Percentiles rank a stretch among this genome's conserved stretches.
Evolutionary conservation across 2,113 vertebrate species (phyloP).

Genomic region (Nerophis lumbriciformis): DNA sequence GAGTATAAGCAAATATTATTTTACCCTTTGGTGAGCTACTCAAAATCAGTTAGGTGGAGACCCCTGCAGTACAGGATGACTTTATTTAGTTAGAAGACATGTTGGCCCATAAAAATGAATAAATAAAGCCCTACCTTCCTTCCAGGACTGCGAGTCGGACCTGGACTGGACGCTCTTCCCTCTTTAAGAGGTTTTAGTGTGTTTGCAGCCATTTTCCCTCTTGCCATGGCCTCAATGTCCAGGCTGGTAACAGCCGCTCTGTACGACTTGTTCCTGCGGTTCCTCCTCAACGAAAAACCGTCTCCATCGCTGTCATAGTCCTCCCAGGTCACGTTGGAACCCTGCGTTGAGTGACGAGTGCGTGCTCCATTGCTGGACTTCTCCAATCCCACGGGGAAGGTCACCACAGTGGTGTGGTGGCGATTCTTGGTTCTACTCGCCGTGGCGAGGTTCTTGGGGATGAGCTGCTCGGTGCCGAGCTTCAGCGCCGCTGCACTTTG

Average conservation of each 20-base stretch:
- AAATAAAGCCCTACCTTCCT: conserved; percentile 52
- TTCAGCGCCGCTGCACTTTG: conserved; percentile 75
- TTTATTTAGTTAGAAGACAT: background rate
- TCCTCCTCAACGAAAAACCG: conserved; percentile 67
- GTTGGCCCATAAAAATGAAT: too few relatives aligned
- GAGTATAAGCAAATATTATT: too few relatives aligned
- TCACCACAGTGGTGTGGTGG: conserved; percentile 80
- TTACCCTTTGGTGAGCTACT: too few relatives aligned
- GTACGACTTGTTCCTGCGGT: conserved; percentile 88
- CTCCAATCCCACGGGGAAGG: conserved; percentile 48
- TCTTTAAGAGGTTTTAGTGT: conserved; percentile 66
- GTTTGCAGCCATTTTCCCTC: background rate
- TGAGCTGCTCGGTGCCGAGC: conserved; percentile 82
- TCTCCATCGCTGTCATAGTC: conserved; percentile 68
- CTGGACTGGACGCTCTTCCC: conserved; percentile 35
- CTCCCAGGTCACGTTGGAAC: conserved; percentile 65
- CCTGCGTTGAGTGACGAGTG: conserved; percentile 30
- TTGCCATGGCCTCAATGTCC: conserved; percentile 1
- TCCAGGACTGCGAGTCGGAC: conserved; percentile 31
- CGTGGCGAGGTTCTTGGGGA: conserved; percentile 79
- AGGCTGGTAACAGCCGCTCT: conserved; percentile 78
- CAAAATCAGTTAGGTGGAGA: too few relatives aligned
- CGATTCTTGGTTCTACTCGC: conserved; percentile 71
- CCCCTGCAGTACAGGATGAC: background rate
- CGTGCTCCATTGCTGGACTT: conserved; percentile 20